Conservation (phyloP, 2,888 invertebrate species). For the Teinopalpus imperialis region DNA sequence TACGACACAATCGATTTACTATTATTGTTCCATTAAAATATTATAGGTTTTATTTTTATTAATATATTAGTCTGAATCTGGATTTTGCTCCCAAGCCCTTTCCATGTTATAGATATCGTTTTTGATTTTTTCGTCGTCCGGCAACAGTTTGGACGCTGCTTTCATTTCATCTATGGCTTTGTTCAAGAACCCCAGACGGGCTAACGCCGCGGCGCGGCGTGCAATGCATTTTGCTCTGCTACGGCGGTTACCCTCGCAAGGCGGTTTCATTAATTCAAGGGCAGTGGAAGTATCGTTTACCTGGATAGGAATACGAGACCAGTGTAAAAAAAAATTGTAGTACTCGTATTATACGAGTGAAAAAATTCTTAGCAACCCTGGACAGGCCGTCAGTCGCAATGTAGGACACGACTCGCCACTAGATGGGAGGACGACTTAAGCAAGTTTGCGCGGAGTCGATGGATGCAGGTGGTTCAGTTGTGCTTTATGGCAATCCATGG, state of each 20-base stretch:
- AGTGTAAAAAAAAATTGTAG: too few relatives aligned
- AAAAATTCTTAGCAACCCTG: too few relatives aligned
- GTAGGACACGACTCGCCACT: too few relatives aligned
- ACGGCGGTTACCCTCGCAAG: conserved; percentile 86
- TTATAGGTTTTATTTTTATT: too few relatives aligned
- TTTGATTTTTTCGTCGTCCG: conserved; percentile 83
- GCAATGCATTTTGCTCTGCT: conserved; percentile 88
- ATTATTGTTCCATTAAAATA: too few relatives aligned
- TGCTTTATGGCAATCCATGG: too few relatives aligned
- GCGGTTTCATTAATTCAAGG: conserved; percentile 87
- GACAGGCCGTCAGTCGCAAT: too few relatives aligned
- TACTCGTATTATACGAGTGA: too few relatives aligned
- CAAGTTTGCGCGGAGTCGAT: too few relatives aligned
- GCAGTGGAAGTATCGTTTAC: conserved; percentile 84
- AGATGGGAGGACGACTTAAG: too few relatives aligned
- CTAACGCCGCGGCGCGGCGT: conserved; percentile 88
- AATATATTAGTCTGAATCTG: conserved; percentile 75
- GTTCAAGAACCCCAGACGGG: conserved; percentile 84
- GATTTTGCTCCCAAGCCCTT: conserved; percentile 90
- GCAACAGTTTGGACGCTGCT: conserved; percentile 85
- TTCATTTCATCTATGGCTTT: conserved; percentile 89
- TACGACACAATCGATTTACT: too few relatives aligned
- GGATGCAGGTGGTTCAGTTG: too few relatives aligned
- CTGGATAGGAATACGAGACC: conserved; percentile 37
- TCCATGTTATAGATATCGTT: conserved; percentile 86